Percentiles rank a stretch among this genome's conserved stretches.
These are phyloP conservation scores for Myopa tessellatipennis DNA, from an alignment of 2,888 invertebrate genomes.

Conservation along the genomic window DNA sequence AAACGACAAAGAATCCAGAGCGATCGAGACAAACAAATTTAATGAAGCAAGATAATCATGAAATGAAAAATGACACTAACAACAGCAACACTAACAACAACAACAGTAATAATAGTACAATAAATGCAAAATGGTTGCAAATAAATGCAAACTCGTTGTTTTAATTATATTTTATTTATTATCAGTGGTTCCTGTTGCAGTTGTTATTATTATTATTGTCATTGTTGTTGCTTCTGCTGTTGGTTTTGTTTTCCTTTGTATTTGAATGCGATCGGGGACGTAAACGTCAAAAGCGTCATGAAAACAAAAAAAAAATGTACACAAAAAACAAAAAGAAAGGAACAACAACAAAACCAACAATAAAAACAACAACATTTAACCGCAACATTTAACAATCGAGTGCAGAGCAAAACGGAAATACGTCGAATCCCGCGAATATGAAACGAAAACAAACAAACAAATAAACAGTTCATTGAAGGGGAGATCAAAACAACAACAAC, in stretches of 20 bases:
- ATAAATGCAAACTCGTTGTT: neutral
- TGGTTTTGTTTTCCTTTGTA: neutral
- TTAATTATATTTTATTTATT: slow-evolving; percentile 5
- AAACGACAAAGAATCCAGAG: no score
- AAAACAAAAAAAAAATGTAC: neutral
- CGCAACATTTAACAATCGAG: neutral
- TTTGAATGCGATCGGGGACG: neutral
- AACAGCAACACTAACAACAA: slow-evolving; percentile 38
- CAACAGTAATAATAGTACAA: neutral
- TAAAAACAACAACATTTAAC: slow-evolving; percentile 30
- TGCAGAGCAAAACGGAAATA: slow-evolving; percentile 19
- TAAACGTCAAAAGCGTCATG: neutral
- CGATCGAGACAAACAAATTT: no score
- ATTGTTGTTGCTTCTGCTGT: neutral
- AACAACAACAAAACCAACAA: neutral
- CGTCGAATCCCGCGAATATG: neutral
- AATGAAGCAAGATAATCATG: no score
- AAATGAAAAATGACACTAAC: neutral
- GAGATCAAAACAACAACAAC: slow-evolving; percentile 30
- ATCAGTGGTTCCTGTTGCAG: neutral
- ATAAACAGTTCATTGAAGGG: slow-evolving; percentile 13
- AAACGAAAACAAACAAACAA: slow-evolving; percentile 31
- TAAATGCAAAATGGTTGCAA: neutral
- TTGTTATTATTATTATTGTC: neutral
- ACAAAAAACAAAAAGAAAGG: neutral